Base-by-base conservation (phyloP, 2,888 invertebrate genomes). In the Parnassius smintheus region DNA sequence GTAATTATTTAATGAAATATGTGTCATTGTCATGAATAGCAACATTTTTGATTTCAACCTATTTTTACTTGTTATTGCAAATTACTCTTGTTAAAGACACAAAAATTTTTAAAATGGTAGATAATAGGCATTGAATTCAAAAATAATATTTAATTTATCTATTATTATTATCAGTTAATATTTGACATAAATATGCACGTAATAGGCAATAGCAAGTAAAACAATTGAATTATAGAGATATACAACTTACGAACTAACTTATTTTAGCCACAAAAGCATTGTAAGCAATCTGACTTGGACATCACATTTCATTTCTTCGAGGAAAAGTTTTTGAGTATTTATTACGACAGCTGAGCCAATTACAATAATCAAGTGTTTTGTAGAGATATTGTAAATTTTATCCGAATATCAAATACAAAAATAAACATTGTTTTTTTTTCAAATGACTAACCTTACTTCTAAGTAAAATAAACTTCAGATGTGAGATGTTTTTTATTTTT, bases 211-310 rank as follows among this genome's bases (percentile, higher is more conserved):
- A 70, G 72, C 69, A 70, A 71, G 68, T 69, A 70, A 71, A 72
- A 70, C 62, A 64, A 70, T 67, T 71, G 66, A 72, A 51, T 49
- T 72, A 80, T 74, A 82, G 81, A 83, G 81, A 78, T 73, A 76
- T 82, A 87, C 78, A 84, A 82, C 88, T 87, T 90, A 90, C 70
- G 68, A 72, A 66, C 81, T 87, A 86, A 66, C 75, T 86, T 86
- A 84, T 66, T 76, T 72, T 82, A 86, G 86, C 88, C 88, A 88
- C 83, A 74, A 80, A 90, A 89, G 90, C 89, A 81, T 78, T 73
- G 72, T 80, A 88, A 90, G 89, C 90, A 78, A 83, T 83, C 74
- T 70, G 76, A 78, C 63, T 66, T 58, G 72, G 73, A 78, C 82
- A 82, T 85, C 83, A 82, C 82, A 80, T 70, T 73, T 71, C 72